phyloP scores from a whole-genome alignment of 2,797 vertebrate species.

The Limosa lapponica region DNA sequence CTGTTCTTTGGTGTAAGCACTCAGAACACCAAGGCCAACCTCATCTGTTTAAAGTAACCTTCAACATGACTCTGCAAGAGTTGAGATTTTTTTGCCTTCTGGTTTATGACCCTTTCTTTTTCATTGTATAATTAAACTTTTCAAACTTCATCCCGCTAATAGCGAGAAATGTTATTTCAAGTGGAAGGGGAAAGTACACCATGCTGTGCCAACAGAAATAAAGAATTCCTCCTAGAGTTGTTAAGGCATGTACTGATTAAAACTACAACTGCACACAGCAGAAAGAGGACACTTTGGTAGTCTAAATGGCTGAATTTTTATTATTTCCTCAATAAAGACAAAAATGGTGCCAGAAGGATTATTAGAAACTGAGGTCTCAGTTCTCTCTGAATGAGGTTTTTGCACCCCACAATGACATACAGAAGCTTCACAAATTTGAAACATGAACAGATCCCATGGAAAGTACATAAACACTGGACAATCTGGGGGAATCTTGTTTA shows the following conservation, averaged over 20 bases:
- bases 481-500: not conserved
- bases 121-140: not conserved
- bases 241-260: not conserved
- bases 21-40: not conserved
- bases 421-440: not conserved
- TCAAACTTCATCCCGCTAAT: not conserved
- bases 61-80: not conserved
- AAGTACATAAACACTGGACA: not conserved
- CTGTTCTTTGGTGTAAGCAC: not conserved
- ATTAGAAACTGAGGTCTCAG: not conserved
- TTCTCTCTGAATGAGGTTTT: not conserved
- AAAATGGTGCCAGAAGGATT: not conserved
- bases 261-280: not conserved
- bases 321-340: not conserved
- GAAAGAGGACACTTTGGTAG: not conserved
- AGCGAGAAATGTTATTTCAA: not conserved
- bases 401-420: not conserved
- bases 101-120: not conserved
- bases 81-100: not conserved
- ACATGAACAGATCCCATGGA: not conserved
- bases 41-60: not conserved
- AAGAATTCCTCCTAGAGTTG: slow-evolving; percentile 25
- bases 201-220: slow-evolving; percentile 38
- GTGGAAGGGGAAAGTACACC: not conserved
- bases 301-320: not conserved